Conservation (phyloP, 2,888 invertebrate species). For the Beris chalybata region DNA sequence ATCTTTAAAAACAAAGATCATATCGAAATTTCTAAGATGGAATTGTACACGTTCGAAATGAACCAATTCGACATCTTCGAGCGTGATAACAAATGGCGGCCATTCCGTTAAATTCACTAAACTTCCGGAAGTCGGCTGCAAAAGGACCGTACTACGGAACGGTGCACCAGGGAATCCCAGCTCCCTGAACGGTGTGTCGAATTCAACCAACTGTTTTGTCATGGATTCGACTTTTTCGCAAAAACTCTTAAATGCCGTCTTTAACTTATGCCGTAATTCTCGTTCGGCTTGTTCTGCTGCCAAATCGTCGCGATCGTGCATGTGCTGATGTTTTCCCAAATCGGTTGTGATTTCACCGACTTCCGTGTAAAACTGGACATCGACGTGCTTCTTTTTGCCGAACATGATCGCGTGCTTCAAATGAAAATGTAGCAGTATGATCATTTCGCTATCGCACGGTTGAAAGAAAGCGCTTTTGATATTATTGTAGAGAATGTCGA, state of each 20-base stretch:
- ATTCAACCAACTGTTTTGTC: conserved; percentile 97
- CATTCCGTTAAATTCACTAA: conserved; percentile 97
- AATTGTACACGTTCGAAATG: conserved; percentile 99
- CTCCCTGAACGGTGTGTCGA: conserved; percentile 98
- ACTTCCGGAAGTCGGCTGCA: conserved; percentile 98
- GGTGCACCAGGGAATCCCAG: conserved; percentile 98
- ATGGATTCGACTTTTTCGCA: conserved; percentile 94
- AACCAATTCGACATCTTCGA: conserved; percentile 96
- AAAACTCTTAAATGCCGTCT: conserved; percentile 97
- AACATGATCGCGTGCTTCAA: conserved; percentile 99
- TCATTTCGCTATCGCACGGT: conserved; percentile 99
- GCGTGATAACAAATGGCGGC: conserved; percentile 98
- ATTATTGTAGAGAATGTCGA: conserved; percentile 98
- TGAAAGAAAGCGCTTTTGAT: conserved; percentile 99
- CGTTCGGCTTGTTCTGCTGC: conserved; percentile 98
- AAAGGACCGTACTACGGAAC: conserved; percentile 89
- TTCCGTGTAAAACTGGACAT: conserved; percentile 99
- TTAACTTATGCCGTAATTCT: conserved; percentile 93
- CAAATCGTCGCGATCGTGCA: conserved; percentile 99
- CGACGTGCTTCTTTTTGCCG: conserved; percentile 98
- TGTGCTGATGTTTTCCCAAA: conserved; percentile 98
- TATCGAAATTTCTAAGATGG: conserved; percentile 98
- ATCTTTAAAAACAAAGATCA: conserved; percentile 99
- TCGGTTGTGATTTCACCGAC: conserved; percentile 99
- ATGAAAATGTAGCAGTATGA: conserved; percentile 97